Evolutionary conservation across 2,113 vertebrate species (phyloP).

Genomic region (Phalacrocorax pelagicus): DNA sequence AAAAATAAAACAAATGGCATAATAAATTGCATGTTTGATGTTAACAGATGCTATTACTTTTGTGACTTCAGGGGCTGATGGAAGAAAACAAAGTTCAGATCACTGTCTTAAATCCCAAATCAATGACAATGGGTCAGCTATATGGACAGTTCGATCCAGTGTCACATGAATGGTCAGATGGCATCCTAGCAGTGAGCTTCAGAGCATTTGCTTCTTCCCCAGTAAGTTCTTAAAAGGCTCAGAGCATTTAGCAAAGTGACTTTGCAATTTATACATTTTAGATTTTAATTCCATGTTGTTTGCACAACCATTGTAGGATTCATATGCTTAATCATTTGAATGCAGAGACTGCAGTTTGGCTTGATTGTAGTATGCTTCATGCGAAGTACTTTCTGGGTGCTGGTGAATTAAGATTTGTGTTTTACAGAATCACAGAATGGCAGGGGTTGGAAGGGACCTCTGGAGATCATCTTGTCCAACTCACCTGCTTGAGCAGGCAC

Average conservation of each 20-base stretch:
- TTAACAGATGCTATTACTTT: neutral
- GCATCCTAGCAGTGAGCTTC: conserved; percentile 88
- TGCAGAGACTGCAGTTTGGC: neutral
- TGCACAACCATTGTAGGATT: neutral
- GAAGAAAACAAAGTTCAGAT: conserved; percentile 91
- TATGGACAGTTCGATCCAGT: conserved; percentile 89
- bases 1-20: neutral
- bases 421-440: neutral
- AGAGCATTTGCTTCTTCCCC: conserved; percentile 83
- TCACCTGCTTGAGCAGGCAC: too few relatives aligned
- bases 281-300: neutral
- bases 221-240: conserved; percentile 65
- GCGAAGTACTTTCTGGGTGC: neutral
- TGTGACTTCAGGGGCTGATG: conserved; percentile 79
- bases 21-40: neutral
- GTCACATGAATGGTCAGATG: conserved; percentile 93
- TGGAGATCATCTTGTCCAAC: too few relatives aligned
- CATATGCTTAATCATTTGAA: neutral
- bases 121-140: conserved; percentile 90
- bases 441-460: too few relatives aligned
- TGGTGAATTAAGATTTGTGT: neutral
- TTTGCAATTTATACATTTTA: neutral
- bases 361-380: neutral
- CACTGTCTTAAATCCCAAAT: conserved; percentile 90
- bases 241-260: neutral